phyloP scores from a whole-genome alignment of 2,797 vertebrate genomes.

The Amphiprion clarkii region DNA sequence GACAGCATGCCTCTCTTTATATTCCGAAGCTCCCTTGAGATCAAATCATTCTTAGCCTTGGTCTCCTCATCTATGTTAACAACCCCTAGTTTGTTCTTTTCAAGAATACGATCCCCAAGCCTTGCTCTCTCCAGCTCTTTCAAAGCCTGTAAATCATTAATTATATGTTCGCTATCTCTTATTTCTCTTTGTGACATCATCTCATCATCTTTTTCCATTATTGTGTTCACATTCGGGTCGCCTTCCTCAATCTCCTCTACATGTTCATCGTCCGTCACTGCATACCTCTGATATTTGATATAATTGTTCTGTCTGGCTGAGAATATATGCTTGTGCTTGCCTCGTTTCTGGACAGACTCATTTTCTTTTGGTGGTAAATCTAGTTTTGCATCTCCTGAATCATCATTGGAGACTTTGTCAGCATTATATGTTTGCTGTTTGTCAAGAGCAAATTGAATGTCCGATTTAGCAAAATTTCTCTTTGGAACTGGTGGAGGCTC shows the following conservation, averaged over 20 bases:
- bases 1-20: conserved; percentile 79
- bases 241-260: conserved; percentile 45
- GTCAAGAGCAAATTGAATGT: conserved; percentile 59
- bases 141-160: conserved; percentile 75
- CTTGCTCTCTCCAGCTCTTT: conserved; percentile 72
- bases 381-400: conserved; percentile 21
- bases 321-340: conserved; percentile 76
- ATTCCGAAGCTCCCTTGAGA: conserved; percentile 74
- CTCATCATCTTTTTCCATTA: conserved; percentile 28
- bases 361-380: conserved; percentile 53
- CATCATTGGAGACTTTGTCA: conserved; percentile 41
- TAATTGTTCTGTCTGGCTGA: conserved; percentile 85
- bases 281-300: conserved; percentile 84
- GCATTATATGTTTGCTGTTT: conserved; percentile 34
- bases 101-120: conserved; percentile 51
- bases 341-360: conserved; percentile 58
- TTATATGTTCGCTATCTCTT: conserved; percentile 69
- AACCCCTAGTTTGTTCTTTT: conserved; percentile 56
- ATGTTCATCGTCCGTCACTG: conserved; percentile 57
- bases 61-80: conserved; percentile 64
- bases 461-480: conserved; percentile 66
- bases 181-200: conserved; percentile 26
- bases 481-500: conserved; percentile 76
- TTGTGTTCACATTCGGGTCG: conserved; percentile 41
- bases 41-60: conserved; percentile 74